A percentile compares a stretch with the other conserved stretches of the same genome.
phyloP scores from a whole-genome alignment of 1,140 invertebrate genomes.

The Sesamia nonagrioides region DNA sequence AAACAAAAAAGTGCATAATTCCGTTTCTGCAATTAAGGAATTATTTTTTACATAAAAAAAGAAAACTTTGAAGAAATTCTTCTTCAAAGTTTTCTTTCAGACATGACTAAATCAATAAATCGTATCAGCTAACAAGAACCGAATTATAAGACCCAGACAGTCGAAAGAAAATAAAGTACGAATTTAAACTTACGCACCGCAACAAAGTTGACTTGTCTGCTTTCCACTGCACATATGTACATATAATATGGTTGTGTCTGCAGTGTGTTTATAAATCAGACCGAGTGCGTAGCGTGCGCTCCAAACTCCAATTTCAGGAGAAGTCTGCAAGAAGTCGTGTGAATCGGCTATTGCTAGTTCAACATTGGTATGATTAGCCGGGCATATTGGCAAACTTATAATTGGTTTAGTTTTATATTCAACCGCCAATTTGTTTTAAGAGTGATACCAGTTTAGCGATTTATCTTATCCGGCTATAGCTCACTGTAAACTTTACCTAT shows the following conservation, averaged over 20 bases:
- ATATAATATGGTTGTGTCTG: conserved; percentile 34
- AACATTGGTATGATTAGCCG: conserved; percentile 82
- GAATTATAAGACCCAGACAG: conserved; percentile 13
- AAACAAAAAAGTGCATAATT: background rate
- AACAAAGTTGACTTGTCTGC: conserved; percentile 34
- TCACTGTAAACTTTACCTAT: conserved; percentile 9
- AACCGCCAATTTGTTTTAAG: conserved; percentile 69
- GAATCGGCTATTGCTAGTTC: conserved; percentile 74
- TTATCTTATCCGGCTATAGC: conserved; percentile 18
- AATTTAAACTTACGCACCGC: conserved; percentile 33
- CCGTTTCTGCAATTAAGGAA: background rate
- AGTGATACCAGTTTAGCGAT: conserved; percentile 71
- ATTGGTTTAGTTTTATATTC: conserved; percentile 86
- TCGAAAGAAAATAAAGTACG: conserved; percentile 29
- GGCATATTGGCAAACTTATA: conserved; percentile 86
- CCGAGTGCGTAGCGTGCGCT: conserved; percentile 51
- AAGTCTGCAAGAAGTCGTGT: conserved; percentile 70
- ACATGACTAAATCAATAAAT: background rate
- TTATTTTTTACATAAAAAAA: background rate
- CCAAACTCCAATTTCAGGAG: conserved; percentile 70
- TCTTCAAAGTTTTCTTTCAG: no score
- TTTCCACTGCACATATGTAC: conserved; percentile 21
- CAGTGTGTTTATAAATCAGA: conserved; percentile 52
- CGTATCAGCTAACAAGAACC: conserved; percentile 1
- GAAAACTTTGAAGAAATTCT: conserved; percentile 40